phyloP scores from a whole-genome alignment of 2,888 invertebrate species.

The Tanypteryx hageni region DNA sequence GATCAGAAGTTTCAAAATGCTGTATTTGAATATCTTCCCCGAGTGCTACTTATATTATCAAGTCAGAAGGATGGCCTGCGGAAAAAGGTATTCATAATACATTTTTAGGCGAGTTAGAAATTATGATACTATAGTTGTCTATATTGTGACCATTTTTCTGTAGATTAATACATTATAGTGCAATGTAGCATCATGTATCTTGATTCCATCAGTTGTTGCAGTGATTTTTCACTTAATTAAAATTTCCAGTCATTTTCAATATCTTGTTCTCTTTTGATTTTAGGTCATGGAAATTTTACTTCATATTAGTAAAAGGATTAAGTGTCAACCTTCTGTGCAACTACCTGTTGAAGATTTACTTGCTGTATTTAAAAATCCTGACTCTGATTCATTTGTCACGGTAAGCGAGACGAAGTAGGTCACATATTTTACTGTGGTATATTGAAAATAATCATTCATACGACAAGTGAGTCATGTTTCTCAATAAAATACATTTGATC shows the following conservation, averaged over 20 bases:
- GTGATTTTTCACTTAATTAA: not conserved
- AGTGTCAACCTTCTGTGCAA: constrained; percentile 89
- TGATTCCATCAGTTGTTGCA: too few species aligned
- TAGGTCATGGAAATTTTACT: constrained; percentile 94
- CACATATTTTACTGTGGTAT: too few species aligned
- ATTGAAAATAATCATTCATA: too few species aligned
- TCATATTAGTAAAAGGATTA: constrained; percentile 93
- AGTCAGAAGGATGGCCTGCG: constrained; percentile 90
- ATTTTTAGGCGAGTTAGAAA: not conserved
- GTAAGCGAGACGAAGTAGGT: constrained; percentile 78
- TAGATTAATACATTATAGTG: too few species aligned
- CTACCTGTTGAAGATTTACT: constrained; percentile 91
- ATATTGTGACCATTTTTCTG: too few species aligned
- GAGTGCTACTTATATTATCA: constrained; percentile 92
- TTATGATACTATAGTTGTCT: not conserved
- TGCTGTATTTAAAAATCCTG: constrained; percentile 86
- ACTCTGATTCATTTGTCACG: constrained; percentile 86
- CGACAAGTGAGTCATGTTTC: too few species aligned
- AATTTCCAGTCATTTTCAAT: not conserved
- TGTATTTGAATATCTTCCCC: constrained; percentile 89
- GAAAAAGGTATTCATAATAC: constrained; percentile 77
- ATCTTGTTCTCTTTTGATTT: constrained; percentile 69
- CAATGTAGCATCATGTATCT: not conserved
- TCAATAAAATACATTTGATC: too few species aligned
- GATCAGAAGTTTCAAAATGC: constrained; percentile 92